A percentile compares a stretch with the other conserved stretches of the same genome.
phyloP scores from a whole-genome alignment of 2,888 invertebrate genomes.

The Agriopis marginaria region DNA sequence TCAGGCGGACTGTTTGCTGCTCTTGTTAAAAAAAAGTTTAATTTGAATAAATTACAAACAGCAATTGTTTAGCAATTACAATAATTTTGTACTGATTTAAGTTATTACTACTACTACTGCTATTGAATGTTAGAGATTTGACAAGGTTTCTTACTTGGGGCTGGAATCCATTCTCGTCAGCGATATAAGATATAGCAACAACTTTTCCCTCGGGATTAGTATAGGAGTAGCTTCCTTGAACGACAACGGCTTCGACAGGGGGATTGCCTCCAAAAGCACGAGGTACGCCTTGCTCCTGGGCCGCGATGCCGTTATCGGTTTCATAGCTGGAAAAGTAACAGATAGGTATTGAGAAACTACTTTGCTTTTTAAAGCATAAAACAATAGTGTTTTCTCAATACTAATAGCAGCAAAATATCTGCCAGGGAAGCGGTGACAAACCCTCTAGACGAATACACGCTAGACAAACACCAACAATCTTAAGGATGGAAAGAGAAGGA shows the following conservation, averaged over 20 bases:
- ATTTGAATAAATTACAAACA: neutral
- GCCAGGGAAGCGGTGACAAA: too few species aligned
- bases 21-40: too few species aligned
- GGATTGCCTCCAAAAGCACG: conserved; percentile 78
- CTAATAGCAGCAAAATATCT: too few species aligned
- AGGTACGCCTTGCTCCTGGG: conserved; percentile 84
- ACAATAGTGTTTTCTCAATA: too few species aligned
- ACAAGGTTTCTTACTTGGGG: conserved; percentile 74
- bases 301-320: conserved; percentile 88
- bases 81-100: neutral
- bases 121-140: neutral
- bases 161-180: conserved; percentile 90
- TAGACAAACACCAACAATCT: too few species aligned
- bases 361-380: too few species aligned
- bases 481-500: too few species aligned
- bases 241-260: conserved; percentile 65
- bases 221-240: conserved; percentile 85
- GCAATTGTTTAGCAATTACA: neutral
- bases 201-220: conserved; percentile 87
- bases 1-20: too few species aligned
- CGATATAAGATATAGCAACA: conserved; percentile 85
- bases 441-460: too few species aligned
- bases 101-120: neutral
- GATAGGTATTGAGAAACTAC: too few species aligned
- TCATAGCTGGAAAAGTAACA: conserved; percentile 76